Conservation (phyloP, 92 coral and sea anemone species). For the Muricea muricata region DNA sequence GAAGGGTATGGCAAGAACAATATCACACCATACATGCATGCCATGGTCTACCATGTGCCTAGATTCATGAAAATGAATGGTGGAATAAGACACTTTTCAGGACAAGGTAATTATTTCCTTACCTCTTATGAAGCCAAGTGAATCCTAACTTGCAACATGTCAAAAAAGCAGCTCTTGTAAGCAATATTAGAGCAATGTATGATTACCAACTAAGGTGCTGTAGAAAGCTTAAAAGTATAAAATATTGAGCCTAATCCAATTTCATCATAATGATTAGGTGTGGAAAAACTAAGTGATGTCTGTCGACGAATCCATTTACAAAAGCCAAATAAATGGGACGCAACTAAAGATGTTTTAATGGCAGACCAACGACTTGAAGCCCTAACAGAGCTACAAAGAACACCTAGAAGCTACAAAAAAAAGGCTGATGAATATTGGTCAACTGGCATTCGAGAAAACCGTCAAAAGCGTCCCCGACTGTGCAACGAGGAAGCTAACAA, state of each 20-base stretch:
- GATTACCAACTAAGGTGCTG: neutral
- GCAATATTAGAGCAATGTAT: neutral
- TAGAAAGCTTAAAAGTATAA: neutral
- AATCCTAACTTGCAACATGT: no score
- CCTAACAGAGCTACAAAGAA: constrained; percentile 49
- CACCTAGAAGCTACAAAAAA: constrained; percentile 56
- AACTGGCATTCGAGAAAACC: constrained; percentile 22
- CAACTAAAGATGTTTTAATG: constrained; percentile 65
- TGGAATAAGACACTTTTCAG: constrained; percentile 57
- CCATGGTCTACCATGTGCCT: constrained; percentile 64
- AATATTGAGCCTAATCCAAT: neutral
- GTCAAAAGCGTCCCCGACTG: constrained; percentile 39
- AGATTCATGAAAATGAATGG: constrained; percentile 48
- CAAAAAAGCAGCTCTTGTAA: no score
- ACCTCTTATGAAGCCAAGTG: neutral
- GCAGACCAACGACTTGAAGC: constrained; percentile 47
- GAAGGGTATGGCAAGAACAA: constrained; percentile 52
- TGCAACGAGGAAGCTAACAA: constrained; percentile 1
- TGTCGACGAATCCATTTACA: constrained; percentile 61
- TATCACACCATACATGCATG: constrained; percentile 56
- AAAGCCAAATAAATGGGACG: constrained; percentile 74
- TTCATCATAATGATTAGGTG: constrained; percentile 27
- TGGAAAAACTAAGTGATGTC: constrained; percentile 67
- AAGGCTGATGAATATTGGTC: constrained; percentile 42
- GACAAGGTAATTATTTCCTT: constrained; percentile 54